Conservation (phyloP, 2,113 vertebrate species). For the Silurus asotus region DNA sequence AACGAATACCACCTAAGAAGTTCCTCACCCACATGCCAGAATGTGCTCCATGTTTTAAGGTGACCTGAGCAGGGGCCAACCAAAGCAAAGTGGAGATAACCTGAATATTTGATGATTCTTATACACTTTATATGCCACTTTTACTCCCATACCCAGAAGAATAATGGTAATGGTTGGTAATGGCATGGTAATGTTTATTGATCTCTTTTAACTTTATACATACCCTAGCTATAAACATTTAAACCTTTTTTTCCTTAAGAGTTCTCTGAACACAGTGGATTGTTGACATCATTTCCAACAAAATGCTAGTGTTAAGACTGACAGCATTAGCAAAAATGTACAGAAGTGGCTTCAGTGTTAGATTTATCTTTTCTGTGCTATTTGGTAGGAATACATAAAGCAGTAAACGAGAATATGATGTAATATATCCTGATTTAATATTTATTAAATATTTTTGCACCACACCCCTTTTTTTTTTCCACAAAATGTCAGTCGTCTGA, state of each 20-base stretch:
- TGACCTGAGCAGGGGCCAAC: slow-evolving; percentile 13
- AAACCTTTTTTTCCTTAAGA: background rate
- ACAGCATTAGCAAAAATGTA: background rate
- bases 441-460: background rate
- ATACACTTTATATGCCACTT: background rate
- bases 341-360: background rate
- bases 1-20: background rate
- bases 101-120: slow-evolving; percentile 2
- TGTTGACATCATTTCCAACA: background rate
- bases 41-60: slow-evolving; percentile 41
- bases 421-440: background rate
- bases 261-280: background rate
- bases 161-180: background rate
- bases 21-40: slow-evolving; percentile 40
- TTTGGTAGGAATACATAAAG: background rate
- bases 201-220: background rate
- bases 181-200: background rate
- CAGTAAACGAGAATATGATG: background rate
- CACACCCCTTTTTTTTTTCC: background rate
- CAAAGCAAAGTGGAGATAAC: background rate
- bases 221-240: background rate
- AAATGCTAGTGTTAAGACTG: background rate
- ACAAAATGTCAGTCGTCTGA: background rate
- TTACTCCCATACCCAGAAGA: background rate
- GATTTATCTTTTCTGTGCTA: background rate